These are phyloP conservation scores for Phainopepla nitens DNA, from an alignment of 2,113 vertebrate genomes.

Conservation along the genomic window DNA sequence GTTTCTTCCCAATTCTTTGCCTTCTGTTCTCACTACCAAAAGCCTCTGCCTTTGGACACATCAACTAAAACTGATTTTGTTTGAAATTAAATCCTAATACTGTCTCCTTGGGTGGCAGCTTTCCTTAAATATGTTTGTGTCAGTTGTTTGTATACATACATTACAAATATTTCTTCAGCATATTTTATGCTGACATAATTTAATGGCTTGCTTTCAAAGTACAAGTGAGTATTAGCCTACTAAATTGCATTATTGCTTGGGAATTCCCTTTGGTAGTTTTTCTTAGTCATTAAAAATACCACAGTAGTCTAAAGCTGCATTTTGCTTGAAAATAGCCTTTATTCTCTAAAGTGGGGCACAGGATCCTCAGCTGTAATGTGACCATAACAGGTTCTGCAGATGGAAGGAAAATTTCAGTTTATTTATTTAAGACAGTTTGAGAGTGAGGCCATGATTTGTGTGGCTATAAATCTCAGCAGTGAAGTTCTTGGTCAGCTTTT, in stretches of 20 bases:
- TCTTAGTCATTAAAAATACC: slow-evolving; percentile 26
- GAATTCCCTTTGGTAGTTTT: slow-evolving; percentile 9
- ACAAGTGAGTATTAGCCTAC: slow-evolving; percentile 25
- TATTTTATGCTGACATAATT: slow-evolving; percentile 28
- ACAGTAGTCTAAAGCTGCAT: not conserved
- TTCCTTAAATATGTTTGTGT: not conserved
- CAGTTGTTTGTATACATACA: not conserved
- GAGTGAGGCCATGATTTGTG: not conserved
- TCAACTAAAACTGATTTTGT: not conserved
- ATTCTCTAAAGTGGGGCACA: not conserved
- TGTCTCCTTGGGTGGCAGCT: not conserved
- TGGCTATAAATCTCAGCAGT: not conserved
- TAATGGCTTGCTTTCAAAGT: slow-evolving; percentile 10
- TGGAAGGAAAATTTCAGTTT: not conserved
- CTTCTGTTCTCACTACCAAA: not conserved
- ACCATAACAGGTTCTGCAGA: not conserved
- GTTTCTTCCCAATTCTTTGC: not conserved
- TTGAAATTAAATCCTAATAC: not conserved
- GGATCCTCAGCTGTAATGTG: not conserved
- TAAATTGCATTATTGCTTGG: slow-evolving; percentile 14
- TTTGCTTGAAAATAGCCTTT: not conserved
- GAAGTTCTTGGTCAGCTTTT: not conserved
- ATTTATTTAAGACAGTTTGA: not conserved
- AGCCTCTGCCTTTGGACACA: not conserved
- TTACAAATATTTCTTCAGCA: not conserved